Evolutionary conservation across 2,888 invertebrate genomes (phyloP).

Genomic region (Malacosoma neustria): DNA sequence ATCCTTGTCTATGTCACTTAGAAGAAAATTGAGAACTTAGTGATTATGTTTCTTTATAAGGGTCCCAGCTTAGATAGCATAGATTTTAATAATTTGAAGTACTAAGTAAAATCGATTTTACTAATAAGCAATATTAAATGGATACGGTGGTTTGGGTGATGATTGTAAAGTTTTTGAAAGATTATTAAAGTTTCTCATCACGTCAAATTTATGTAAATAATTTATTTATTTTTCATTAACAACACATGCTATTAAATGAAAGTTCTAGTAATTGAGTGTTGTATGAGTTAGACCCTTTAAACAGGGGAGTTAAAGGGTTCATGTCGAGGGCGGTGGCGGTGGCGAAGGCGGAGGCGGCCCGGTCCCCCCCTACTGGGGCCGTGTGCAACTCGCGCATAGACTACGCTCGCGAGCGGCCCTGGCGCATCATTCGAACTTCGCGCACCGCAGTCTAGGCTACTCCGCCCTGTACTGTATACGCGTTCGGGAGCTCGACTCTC

Average conservation of each 20-base stretch:
- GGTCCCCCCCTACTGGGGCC: constrained; percentile 67
- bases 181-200: no score
- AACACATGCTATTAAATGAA: background rate
- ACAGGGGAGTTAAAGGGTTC: constrained; percentile 13
- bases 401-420: constrained; percentile 63
- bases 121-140: no score
- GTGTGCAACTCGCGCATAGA: constrained; percentile 71
- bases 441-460: constrained; percentile 70
- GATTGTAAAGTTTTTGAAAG: no score
- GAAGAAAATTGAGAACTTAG: no score
- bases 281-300: constrained; percentile 9
- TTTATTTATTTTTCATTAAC: no score
- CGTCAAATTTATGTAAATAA: no score
- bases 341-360: constrained; percentile 30
- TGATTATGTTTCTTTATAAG: no score
- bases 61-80: no score
- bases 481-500: constrained; percentile 70
- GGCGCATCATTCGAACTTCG: constrained; percentile 72
- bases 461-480: constrained; percentile 64
- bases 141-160: no score
- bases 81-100: no score
- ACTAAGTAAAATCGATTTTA: no score
- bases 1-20: no score
- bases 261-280: background rate
- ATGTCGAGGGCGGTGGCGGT: constrained; percentile 23